A percentile compares a stretch with the other conserved stretches of the same genome.
These are phyloP conservation scores for Neotoma lepida DNA, from an alignment of 2,113 vertebrate species.

Conservation along the genomic window DNA sequence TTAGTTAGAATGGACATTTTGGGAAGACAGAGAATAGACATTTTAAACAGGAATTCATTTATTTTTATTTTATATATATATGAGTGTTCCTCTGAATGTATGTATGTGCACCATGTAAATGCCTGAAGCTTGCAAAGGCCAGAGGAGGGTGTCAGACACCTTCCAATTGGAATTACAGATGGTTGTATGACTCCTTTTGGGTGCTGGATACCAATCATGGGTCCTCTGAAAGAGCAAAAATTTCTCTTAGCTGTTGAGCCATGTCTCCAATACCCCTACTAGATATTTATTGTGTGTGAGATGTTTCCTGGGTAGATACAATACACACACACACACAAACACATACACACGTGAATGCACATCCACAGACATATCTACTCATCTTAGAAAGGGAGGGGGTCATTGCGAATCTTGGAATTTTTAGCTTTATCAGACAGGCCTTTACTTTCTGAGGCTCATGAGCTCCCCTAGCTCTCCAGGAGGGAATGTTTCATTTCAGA, in stretches of 20 bases:
- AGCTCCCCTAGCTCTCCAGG: not conserved
- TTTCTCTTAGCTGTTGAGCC: not conserved
- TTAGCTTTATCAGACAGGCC: too few species aligned
- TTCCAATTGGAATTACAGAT: not conserved
- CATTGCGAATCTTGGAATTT: not conserved
- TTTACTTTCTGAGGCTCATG: too few species aligned
- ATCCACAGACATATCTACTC: not conserved
- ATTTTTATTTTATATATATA: not conserved
- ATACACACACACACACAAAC: not conserved
- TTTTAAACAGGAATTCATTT: not conserved
- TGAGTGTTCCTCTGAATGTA: not conserved
- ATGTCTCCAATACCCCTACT: not conserved
- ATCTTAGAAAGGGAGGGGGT: not conserved
- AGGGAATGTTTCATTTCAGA: not conserved
- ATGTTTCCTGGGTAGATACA: not conserved
- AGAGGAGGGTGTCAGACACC: not conserved
- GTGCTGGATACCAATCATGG: not conserved
- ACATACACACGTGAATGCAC: not conserved
- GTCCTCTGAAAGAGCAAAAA: not conserved
- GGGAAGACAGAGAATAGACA: not conserved
- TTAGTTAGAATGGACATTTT: not conserved
- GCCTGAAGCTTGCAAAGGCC: not conserved
- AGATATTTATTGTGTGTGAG: not conserved
- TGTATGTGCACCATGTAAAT: not conserved
- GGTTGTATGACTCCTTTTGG: not conserved